Percentiles rank a stretch among this genome's conserved stretches.
phyloP scores from a whole-genome alignment of 2,113 vertebrate genomes.

The Pteruthius melanotis region DNA sequence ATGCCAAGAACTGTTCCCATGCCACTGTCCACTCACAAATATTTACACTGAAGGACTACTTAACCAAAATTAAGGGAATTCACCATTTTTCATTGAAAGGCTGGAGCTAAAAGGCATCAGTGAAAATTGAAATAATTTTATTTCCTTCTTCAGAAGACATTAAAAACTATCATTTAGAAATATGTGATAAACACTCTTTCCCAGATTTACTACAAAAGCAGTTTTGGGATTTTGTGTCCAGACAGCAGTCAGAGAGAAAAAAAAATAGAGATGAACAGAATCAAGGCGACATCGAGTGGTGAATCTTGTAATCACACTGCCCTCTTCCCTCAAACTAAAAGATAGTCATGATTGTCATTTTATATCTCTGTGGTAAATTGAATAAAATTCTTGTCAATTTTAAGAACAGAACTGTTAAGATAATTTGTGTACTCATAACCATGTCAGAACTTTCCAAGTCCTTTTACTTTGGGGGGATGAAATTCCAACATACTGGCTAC shows the following conservation, averaged over 20 bases:
- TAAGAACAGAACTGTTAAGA: background rate
- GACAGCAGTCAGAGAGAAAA: background rate
- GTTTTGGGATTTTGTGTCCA: background rate
- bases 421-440: background rate
- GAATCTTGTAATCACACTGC: background rate
- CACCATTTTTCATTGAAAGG: background rate
- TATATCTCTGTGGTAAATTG: background rate
- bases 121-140: background rate
- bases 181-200: background rate
- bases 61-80: background rate
- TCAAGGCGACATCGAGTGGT: slow-evolving; percentile 59
- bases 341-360: background rate
- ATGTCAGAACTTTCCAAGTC: background rate
- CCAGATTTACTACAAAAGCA: background rate
- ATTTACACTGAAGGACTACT: background rate
- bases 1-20: background rate
- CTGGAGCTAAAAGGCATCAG: background rate
- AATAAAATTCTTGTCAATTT: background rate
- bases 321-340: background rate
- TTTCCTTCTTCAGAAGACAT: background rate
- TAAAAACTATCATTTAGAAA: background rate
- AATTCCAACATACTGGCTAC: background rate
- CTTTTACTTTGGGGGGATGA: background rate
- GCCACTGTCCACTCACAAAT: background rate
- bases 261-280: background rate